These are phyloP conservation scores for Clangula hyemalis DNA, from an alignment of 2,797 vertebrate species.

Conservation along the genomic window DNA sequence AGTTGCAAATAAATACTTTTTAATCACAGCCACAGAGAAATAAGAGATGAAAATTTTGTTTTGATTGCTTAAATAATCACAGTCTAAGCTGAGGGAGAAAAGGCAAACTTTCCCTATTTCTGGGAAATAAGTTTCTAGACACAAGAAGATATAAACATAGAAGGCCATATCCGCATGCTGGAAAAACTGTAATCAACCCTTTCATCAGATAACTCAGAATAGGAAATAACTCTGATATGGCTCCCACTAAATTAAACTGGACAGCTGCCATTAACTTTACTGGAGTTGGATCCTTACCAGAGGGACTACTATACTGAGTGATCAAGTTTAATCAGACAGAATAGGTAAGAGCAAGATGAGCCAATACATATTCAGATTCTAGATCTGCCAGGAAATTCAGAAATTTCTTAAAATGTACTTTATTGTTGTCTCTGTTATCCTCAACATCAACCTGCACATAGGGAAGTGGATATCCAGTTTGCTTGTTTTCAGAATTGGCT, in stretches of 20 bases:
- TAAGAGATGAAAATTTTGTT: neutral
- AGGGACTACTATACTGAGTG: neutral
- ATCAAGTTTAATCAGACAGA: neutral
- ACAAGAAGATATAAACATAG: neutral
- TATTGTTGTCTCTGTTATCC: neutral
- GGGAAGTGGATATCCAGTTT: neutral
- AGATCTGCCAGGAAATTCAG: neutral
- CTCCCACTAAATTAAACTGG: neutral
- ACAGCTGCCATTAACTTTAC: conserved; percentile 11
- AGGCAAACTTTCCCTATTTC: conserved; percentile 17
- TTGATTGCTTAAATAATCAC: neutral
- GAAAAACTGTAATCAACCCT: conserved; percentile 13
- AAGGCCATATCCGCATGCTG: neutral
- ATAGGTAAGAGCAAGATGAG: neutral
- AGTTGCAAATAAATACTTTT: neutral
- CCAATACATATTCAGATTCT: neutral
- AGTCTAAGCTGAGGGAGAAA: neutral
- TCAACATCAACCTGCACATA: neutral
- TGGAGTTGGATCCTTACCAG: neutral
- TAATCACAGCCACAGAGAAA: neutral
- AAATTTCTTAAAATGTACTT: neutral
- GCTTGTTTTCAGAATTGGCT: conserved; percentile 1
- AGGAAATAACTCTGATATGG: conserved; percentile 38
- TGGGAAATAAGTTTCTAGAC: conserved; percentile 26
- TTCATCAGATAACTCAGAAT: conserved; percentile 36